Evolutionary conservation across 1,140 invertebrate species (phyloP), one percentile per base, ranked within the genome.

Genomic region (Drosophila repleta): DNA sequence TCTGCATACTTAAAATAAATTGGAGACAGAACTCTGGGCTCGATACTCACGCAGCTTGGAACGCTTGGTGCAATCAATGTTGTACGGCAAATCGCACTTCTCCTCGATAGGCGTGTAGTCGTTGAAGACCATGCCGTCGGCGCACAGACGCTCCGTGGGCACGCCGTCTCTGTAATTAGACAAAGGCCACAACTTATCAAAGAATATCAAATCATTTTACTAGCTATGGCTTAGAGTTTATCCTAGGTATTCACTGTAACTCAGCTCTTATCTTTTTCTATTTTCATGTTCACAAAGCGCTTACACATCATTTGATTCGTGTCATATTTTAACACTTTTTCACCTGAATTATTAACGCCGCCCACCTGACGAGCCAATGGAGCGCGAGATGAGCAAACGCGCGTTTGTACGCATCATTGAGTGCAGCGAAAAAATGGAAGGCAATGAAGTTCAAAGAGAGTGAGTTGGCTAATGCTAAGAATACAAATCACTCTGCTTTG

Each of bases 51-150:
- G 96, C 62, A 95, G 89, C 89, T 96, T 95, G 2, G 95, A 94
- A 66, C 96, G 93, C 70, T 95, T 94, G 1, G 93, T 93, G 92
- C 97, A 97, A 91, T 97, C 96, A 64, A 97, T 95, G 76, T 96
- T 96, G 89, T 96, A 96, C 0, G 96, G 96, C 68, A 97, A 92
- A 90, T 98, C 97, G 84, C 97, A 98, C 84, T 97, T 97, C 91
- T 97, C 97, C 62, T 96, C 95, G 61, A 95, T 93, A 1, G 95
- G 93, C 66, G 94, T 95, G 92, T 95, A 97, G 90, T 97, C 96
- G 76, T 98, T 97, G 92, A 98, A 98, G 11, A 98, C 97, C 92
- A 97, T 95, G n/a, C 97, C 97, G 89, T 98, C 97, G 0, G 96
- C 95, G 77, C 97, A 98, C 0, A 97, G 92, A 84, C 96, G 96